phyloP scores from a whole-genome alignment of 2,797 vertebrate species.

The Crypturellus tataupa region DNA sequence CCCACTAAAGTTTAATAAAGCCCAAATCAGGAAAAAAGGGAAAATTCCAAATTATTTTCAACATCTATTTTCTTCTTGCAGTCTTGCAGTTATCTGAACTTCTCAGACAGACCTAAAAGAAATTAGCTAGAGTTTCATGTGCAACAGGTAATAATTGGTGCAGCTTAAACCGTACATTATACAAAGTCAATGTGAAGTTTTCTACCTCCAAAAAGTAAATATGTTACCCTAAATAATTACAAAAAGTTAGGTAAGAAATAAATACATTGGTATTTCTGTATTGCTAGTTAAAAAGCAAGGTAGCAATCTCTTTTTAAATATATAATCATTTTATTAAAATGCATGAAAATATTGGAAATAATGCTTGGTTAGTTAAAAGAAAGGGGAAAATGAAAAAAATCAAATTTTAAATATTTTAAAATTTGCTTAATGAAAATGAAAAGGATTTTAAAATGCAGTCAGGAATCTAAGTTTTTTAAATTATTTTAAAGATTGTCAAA shows the following conservation, averaged over 20 bases:
- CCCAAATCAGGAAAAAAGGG: no score
- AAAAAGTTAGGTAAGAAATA: neutral
- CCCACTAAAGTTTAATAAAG: no score
- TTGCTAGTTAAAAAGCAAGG: neutral
- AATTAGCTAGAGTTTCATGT: neutral
- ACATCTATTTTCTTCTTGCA: neutral
- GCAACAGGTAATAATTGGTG: neutral
- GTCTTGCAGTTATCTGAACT: rapidly evolving
- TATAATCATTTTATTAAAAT: neutral
- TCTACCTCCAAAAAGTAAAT: neutral
- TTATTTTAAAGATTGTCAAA: neutral
- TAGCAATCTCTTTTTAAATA: neutral
- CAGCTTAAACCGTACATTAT: no score
- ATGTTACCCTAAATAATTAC: neutral
- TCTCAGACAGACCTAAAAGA: neutral
- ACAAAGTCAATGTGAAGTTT: no score
- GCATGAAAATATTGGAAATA: neutral
- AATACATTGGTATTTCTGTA: no score
- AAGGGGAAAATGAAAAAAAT: neutral
- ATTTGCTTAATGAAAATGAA: neutral
- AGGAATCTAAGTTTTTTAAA: neutral
- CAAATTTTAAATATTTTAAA: neutral
- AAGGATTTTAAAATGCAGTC: neutral
- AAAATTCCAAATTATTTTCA: neutral
- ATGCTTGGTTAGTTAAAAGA: neutral